Conservation (phyloP, 2,888 invertebrate genomes). For the Bibio marci region DNA sequence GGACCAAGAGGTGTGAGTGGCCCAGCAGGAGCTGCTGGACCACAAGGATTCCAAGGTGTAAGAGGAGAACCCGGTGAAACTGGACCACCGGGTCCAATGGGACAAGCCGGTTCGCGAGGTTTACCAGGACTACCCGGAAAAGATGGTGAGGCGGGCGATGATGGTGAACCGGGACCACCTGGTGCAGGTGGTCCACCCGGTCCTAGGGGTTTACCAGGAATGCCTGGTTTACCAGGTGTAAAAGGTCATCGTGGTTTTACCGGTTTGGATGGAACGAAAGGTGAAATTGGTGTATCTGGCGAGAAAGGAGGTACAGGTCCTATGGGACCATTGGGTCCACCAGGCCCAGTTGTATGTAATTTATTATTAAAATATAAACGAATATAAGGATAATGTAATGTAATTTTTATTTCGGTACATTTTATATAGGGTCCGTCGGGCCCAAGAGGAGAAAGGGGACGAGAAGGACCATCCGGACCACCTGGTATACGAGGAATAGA, state of each 20-base stretch:
- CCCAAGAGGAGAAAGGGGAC: slow-evolving; percentile 64
- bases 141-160: slow-evolving; percentile 61
- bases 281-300: slow-evolving; percentile 56
- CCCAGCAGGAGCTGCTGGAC: slow-evolving; percentile 39
- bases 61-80: slow-evolving; percentile 66
- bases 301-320: slow-evolving; percentile 58
- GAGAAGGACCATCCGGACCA: slow-evolving; percentile 64
- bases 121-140: slow-evolving; percentile 33
- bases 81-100: slow-evolving; percentile 45
- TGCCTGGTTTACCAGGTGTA: slow-evolving; percentile 63
- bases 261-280: slow-evolving; percentile 65
- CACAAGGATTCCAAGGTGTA: slow-evolving; percentile 69
- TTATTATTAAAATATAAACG: no score
- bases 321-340: slow-evolving; percentile 53
- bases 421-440: slow-evolving; percentile 65
- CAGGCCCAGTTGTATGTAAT: slow-evolving; percentile 32
- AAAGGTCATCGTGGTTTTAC: slow-evolving; percentile 72
- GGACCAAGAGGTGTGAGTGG: slow-evolving; percentile 69
- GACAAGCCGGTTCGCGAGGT: slow-evolving; percentile 33
- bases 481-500: slow-evolving; percentile 64
- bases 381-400: no score
- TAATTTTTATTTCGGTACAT: no score
- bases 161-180: slow-evolving; percentile 58
- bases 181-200: slow-evolving; percentile 58
- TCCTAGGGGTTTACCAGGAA: slow-evolving; percentile 50